A percentile compares a stretch with the other conserved stretches of the same genome.
phyloP scores from a whole-genome alignment of 2,113 vertebrate genomes.

The Raja brachyura region DNA sequence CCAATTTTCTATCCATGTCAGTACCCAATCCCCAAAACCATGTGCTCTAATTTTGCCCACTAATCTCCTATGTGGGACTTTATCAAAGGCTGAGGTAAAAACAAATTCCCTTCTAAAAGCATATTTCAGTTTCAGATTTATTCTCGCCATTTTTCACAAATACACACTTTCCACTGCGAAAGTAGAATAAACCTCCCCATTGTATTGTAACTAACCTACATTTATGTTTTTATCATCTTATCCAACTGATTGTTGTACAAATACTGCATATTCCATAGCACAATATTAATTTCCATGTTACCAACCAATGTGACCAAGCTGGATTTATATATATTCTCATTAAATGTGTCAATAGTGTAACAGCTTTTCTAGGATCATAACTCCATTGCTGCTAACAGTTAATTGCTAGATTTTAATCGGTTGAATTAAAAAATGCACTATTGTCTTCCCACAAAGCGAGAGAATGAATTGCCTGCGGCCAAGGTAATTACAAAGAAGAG shows the following conservation, averaged over 20 bases:
- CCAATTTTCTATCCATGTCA: too few relatives aligned
- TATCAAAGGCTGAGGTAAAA: background rate
- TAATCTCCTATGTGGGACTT: too few relatives aligned
- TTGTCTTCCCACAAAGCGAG: background rate
- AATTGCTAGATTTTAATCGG: background rate
- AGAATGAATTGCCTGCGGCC: background rate
- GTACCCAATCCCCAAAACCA: too few relatives aligned
- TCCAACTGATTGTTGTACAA: background rate
- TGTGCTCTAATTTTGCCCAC: too few relatives aligned
- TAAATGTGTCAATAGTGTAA: background rate
- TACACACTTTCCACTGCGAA: background rate
- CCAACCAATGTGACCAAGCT: background rate
- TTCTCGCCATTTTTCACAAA: background rate
- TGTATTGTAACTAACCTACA: background rate
- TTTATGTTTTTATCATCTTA: background rate
- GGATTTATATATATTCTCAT: background rate
- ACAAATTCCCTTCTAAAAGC: background rate
- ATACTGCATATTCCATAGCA: background rate
- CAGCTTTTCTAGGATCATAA: background rate
- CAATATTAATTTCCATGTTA: background rate
- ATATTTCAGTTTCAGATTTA: background rate
- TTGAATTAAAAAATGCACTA: background rate
- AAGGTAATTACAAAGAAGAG: background rate
- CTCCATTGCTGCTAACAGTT: background rate
- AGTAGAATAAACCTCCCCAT: background rate